Evolutionary conservation across 2,113 vertebrate species (phyloP).

Genomic region (Phocoena sinus): DNA sequence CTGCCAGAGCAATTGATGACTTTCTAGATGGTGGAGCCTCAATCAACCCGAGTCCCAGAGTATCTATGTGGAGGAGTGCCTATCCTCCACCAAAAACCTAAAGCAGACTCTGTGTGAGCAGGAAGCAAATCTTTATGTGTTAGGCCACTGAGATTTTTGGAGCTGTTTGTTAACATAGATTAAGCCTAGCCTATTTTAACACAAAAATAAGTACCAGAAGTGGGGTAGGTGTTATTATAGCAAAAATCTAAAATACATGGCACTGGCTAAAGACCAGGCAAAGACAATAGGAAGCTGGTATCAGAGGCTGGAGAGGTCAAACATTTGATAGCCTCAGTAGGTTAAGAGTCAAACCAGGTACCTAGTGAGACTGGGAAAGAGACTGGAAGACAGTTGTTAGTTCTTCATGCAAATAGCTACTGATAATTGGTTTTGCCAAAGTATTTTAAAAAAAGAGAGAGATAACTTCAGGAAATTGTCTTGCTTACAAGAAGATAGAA

Average conservation of each 20-base stretch:
- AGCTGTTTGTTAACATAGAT: background rate
- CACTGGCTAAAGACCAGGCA: background rate
- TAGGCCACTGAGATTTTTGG: background rate
- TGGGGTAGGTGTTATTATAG: background rate
- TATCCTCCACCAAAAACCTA: background rate
- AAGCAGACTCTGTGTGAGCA: background rate
- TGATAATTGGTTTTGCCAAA: background rate
- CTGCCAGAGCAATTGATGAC: background rate
- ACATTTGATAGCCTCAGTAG: background rate
- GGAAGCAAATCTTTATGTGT: background rate
- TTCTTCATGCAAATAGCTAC: background rate
- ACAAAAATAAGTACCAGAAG: background rate
- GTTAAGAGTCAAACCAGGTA: background rate
- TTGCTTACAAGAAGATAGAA: background rate
- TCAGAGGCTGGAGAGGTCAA: background rate
- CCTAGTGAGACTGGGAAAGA: background rate
- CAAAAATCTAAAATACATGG: conserved; percentile 9
- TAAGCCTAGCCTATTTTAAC: background rate
- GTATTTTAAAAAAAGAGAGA: background rate
- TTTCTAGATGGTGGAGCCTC: background rate
- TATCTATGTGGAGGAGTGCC: background rate
- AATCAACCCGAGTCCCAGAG: background rate
- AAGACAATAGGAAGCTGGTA: background rate
- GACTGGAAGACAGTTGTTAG: background rate
- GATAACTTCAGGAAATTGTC: background rate